Percentiles rank a stretch among this genome's conserved stretches.
These are phyloP conservation scores for Chaetorhynchus papuensis DNA, from an alignment of 2,113 vertebrate species.

Conservation along the genomic window DNA sequence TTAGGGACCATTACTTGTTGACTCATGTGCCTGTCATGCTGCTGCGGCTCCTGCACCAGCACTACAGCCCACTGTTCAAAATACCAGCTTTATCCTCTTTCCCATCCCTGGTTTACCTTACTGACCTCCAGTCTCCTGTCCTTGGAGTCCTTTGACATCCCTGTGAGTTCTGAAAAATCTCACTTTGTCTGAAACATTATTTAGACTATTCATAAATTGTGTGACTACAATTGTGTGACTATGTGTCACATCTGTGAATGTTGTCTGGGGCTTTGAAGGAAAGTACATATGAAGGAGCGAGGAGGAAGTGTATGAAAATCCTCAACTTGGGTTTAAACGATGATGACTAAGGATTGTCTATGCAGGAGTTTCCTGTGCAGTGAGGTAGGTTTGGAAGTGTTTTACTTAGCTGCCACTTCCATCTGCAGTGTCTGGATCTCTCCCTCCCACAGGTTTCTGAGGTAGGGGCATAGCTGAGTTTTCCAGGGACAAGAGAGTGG, in stretches of 20 bases:
- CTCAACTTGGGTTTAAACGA: not conserved
- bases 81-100: not conserved
- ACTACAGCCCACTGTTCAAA: not conserved
- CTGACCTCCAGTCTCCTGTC: not conserved
- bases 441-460: not conserved
- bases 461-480: not conserved
- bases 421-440: not conserved
- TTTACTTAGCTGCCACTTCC: not conserved
- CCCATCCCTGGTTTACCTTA: not conserved
- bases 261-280: not conserved
- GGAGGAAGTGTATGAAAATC: not conserved
- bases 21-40: not conserved
- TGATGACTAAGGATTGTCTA: constrained; percentile 4
- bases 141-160: not conserved
- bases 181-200: not conserved
- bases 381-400: not conserved
- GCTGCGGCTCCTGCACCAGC: not conserved
- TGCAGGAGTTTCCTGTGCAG: not conserved
- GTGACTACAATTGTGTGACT: not conserved
- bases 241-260: not conserved
- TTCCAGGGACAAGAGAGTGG: not conserved
- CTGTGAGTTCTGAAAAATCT: not conserved
- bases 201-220: not conserved
- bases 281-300: not conserved
- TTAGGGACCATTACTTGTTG: not conserved